A percentile compares a stretch with the other conserved stretches of the same genome.
Conservation (phyloP, 2,888 invertebrate species). For the Heliconius erato region DNA sequence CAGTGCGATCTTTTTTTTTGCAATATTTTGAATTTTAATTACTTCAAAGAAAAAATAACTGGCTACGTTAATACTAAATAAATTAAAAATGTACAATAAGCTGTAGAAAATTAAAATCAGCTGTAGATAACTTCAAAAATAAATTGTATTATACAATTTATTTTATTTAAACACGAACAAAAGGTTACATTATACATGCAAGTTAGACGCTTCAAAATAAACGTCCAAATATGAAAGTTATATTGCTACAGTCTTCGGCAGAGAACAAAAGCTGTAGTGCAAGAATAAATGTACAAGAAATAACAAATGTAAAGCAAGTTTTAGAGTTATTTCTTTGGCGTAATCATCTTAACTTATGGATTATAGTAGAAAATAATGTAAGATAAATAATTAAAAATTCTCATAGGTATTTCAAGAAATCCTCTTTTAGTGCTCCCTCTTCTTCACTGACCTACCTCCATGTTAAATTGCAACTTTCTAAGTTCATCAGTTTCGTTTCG, state of each 20-base stretch:
- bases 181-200: slow-evolving; percentile 1
- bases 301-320: neutral
- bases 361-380: neutral
- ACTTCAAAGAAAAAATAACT: too few relatives aligned
- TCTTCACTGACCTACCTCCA: too few relatives aligned
- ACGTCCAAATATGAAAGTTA: slow-evolving; percentile 10
- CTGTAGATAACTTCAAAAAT: neutral
- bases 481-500: too few relatives aligned
- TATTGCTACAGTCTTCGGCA: neutral
- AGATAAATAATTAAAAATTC: too few relatives aligned
- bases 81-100: too few relatives aligned
- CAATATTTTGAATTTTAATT: too few relatives aligned
- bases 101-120: neutral
- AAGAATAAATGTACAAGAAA: neutral
- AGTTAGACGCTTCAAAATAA: slow-evolving; percentile 24
- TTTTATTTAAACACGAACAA: slow-evolving; percentile 1
- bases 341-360: neutral
- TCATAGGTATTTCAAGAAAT: too few relatives aligned
- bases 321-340: neutral
- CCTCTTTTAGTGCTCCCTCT: too few relatives aligned
- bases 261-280: neutral
- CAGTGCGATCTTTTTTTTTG: too few relatives aligned
- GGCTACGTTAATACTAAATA: too few relatives aligned
- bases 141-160: neutral
- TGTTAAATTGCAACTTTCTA: too few relatives aligned